Conservation (phyloP, 1,140 invertebrate genomes). For the Heliconius congener region DNA sequence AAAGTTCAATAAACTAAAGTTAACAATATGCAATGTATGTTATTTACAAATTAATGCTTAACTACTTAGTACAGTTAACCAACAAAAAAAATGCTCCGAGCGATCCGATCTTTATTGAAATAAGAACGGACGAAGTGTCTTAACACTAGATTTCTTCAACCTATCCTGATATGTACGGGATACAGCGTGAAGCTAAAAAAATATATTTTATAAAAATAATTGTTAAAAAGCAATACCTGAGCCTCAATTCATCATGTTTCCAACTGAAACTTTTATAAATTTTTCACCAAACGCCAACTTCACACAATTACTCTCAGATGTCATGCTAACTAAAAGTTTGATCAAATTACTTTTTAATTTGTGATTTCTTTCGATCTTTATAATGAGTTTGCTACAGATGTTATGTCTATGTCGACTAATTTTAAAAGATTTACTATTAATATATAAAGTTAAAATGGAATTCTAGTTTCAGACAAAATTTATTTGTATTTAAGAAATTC, state of each 20-base stretch:
- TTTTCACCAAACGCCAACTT: neutral
- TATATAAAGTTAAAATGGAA: neutral
- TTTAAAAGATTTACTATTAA: constrained; percentile 1
- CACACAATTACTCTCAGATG: neutral
- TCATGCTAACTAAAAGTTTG: constrained; percentile 7
- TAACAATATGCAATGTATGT: too few species aligned
- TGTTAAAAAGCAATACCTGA: neutral
- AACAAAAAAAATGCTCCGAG: too few species aligned
- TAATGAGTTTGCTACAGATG: constrained; percentile 12
- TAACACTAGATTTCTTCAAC: too few species aligned
- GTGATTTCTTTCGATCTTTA: neutral
- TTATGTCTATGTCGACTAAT: constrained; percentile 15
- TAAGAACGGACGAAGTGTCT: too few species aligned
- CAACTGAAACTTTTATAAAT: neutral
- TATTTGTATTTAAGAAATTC: too few species aligned
- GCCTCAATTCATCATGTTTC: neutral
- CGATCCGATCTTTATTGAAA: too few species aligned
- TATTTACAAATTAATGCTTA: too few species aligned
- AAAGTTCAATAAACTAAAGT: too few species aligned
- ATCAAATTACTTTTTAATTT: constrained; percentile 3
- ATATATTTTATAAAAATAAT: too few species aligned
- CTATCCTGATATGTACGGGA: too few species aligned
- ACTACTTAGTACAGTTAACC: too few species aligned
- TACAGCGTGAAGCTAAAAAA: too few species aligned
- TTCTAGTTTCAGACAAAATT: neutral